phyloP scores from a whole-genome alignment of 2,888 invertebrate species.

The Synanthedon tipuliformis region DNA sequence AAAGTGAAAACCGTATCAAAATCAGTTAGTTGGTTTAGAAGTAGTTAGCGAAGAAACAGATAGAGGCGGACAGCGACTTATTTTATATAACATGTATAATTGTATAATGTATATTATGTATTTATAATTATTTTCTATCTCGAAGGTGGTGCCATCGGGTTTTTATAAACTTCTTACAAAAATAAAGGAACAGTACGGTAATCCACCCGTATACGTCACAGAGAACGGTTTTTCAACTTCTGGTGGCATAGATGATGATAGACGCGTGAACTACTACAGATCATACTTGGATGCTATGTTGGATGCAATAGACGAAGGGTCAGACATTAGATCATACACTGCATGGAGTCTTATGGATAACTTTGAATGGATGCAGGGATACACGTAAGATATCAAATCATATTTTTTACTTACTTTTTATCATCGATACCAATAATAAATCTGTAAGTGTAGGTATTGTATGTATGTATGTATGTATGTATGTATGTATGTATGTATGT shows the following conservation, averaged over 20 bases:
- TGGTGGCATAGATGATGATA: constrained; percentile 31
- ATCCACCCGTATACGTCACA: constrained; percentile 61
- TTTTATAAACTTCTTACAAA: constrained; percentile 64
- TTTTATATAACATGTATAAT: too few species aligned
- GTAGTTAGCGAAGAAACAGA: too few species aligned
- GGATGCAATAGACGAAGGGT: constrained; percentile 38
- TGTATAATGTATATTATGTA: neutral
- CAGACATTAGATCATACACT: constrained; percentile 31
- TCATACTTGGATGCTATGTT: constrained; percentile 24
- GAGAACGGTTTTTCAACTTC: constrained; percentile 57
- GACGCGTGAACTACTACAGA: constrained; percentile 26
- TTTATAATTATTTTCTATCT: too few species aligned
- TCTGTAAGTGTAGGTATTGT: too few species aligned
- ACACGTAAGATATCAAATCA: constrained; percentile 7
- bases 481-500: too few species aligned
- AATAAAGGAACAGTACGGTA: constrained; percentile 47
- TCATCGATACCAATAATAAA: too few species aligned
- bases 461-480: too few species aligned
- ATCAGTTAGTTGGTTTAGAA: too few species aligned
- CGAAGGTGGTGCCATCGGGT: constrained; percentile 62
- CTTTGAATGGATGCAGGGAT: constrained; percentile 14
- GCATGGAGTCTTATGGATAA: constrained; percentile 12
- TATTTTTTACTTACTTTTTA: too few species aligned
- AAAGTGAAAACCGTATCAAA: too few species aligned
- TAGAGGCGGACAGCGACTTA: too few species aligned